Base-by-base conservation (phyloP, 2,113 vertebrate species). In the Vidua chalybeata region DNA sequence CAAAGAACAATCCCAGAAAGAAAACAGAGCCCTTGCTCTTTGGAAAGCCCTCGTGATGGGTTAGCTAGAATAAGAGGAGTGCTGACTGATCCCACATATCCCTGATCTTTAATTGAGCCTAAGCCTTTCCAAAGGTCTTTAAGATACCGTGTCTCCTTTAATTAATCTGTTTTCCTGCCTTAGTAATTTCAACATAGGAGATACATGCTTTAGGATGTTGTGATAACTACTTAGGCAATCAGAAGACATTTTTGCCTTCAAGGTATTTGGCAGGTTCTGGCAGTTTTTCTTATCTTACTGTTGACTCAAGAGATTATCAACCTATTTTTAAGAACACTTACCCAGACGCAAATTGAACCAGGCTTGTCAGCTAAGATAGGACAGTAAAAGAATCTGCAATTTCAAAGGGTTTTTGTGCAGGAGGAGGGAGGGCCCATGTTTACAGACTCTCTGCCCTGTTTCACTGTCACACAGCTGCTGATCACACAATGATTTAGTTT, bases 51-150 rank as follows among this genome's bases (percentile, higher is more conserved):
- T 54, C 0, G 0, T 64, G 66, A 51, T 41, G 27, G 10, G 7
- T 74, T 80, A 83, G 35, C 35, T 90, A 28, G 61, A 43, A 11
- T 59, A 69, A 73, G 46, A 41, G 7, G 26, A 90, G 7, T 74
- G 33, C 18, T 93, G 64, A 43, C 56, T 78, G 69, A 78, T 87
- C 51, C 45, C 31, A 80, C 7, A 9, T 91, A 74, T 78, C 61
- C 69, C 13, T 81, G 69, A 63, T 61, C 27, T 16, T 11, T 89
- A 71, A 77, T 3, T 67, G 77, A 96, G 51, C 27, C 87, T 87
- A 96, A 89, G 81, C 43, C 49, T 94, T 92, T 95, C 43, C 39
- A 91, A 84, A 93, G 68, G 61, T 91, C 80, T 89, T 96, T 84
- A 92, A 89, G 76, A 86, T 89, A 90, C 20, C 9, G 2, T 28